Evolutionary conservation across 1,140 invertebrate species (phyloP).

Genomic region (Apis laboriosa): DNA sequence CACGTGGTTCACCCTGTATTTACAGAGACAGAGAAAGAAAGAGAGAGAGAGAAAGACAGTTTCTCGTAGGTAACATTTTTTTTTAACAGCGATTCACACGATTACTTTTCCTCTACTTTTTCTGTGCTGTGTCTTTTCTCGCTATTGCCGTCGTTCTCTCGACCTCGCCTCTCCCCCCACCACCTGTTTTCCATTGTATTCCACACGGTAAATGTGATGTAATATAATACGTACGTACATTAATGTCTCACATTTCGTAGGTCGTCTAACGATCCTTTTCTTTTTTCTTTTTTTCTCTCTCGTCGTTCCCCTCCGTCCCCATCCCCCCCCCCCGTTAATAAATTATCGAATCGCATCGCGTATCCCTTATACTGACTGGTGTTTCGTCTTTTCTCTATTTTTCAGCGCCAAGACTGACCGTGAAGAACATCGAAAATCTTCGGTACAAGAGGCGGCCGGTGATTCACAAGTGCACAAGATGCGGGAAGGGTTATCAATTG

Average conservation of each 20-base stretch:
- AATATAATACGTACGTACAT: background rate
- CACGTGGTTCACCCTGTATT: too few relatives aligned
- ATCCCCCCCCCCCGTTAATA: background rate
- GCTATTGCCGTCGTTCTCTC: background rate
- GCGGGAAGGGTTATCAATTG: slow-evolving; percentile 62
- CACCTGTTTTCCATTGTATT: background rate
- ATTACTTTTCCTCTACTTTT: background rate
- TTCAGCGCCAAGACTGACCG: slow-evolving; percentile 64
- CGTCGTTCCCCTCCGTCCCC: too few relatives aligned
- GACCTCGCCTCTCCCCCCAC: too few relatives aligned
- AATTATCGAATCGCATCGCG: background rate
- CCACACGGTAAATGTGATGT: background rate
- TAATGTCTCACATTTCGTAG: background rate
- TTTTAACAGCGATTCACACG: too few relatives aligned
- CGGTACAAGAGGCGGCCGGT: slow-evolving; percentile 35
- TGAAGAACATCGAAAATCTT: slow-evolving; percentile 60
- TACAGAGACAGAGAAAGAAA: too few relatives aligned
- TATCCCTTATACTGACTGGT: background rate
- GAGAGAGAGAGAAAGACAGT: background rate
- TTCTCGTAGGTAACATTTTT: background rate
- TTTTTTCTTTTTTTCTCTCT: background rate
- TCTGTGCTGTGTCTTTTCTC: background rate
- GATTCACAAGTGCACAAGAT: slow-evolving; percentile 61
- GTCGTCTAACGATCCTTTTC: background rate
- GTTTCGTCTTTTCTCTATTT: slow-evolving; percentile 56